These are phyloP conservation scores for Colius striatus DNA, from an alignment of 2,113 vertebrate species.

Conservation along the genomic window DNA sequence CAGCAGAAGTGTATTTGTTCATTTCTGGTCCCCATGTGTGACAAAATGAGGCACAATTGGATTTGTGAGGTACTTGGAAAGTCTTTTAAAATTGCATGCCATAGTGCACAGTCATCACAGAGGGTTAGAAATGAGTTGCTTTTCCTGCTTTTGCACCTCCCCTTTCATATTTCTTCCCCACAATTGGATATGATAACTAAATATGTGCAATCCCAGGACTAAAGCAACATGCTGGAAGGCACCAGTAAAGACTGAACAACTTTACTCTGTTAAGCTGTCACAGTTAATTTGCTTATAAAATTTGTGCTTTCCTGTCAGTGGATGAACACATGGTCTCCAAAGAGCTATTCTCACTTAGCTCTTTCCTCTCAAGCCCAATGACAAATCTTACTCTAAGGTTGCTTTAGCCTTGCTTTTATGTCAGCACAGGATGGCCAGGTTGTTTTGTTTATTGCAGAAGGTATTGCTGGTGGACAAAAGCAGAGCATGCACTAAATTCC, in stretches of 20 bases:
- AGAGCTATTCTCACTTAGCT: neutral
- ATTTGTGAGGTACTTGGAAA: slow-evolving; percentile 12
- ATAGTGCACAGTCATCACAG: slow-evolving; percentile 8
- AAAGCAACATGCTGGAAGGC: neutral
- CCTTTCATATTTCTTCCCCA: neutral
- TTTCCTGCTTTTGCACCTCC: neutral
- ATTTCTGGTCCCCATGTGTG: neutral
- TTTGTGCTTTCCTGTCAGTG: neutral
- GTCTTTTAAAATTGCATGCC: slow-evolving; percentile 38
- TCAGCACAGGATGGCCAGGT: neutral
- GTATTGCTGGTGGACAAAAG: neutral
- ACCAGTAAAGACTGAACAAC: neutral
- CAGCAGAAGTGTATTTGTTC: neutral
- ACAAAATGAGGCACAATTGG: slow-evolving; percentile 39
- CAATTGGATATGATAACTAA: neutral
- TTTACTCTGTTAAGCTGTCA: neutral
- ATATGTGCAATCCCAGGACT: neutral
- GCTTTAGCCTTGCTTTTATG: neutral
- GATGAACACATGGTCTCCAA: neutral
- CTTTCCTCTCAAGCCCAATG: neutral
- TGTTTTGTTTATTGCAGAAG: neutral
- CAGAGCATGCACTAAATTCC: neutral
- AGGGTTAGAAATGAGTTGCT: slow-evolving; percentile 32
- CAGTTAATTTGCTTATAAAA: neutral
- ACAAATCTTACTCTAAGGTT: neutral